Evolutionary conservation across 2,888 invertebrate species (phyloP).

Genomic region (Cerastis leucographa): DNA sequence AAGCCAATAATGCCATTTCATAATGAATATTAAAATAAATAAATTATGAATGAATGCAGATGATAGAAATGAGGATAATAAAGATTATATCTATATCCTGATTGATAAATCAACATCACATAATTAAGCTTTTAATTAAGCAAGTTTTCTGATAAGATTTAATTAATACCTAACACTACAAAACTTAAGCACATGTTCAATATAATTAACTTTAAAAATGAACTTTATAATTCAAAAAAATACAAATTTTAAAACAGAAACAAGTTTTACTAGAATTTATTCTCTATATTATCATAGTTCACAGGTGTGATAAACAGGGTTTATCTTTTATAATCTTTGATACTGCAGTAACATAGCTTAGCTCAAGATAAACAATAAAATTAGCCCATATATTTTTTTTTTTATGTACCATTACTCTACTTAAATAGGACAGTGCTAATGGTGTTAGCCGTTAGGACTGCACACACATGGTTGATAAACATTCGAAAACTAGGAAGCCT

Average conservation of each 20-base stretch:
- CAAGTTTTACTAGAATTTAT: not conserved
- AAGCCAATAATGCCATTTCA: not conserved
- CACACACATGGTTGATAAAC: not conserved
- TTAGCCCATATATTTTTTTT: not conserved
- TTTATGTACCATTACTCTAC: not conserved
- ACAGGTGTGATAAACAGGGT: constrained; percentile 28
- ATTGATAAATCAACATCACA: constrained; percentile 25
- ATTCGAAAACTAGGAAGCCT: not conserved
- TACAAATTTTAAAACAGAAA: not conserved
- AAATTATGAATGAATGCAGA: constrained; percentile 21
- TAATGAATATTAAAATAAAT: not conserved
- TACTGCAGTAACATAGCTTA: constrained; percentile 9
- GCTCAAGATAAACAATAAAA: not conserved
- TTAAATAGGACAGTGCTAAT: not conserved
- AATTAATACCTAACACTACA: not conserved
- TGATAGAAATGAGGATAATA: constrained; percentile 14
- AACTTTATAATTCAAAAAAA: not conserved
- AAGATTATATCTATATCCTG: constrained; percentile 9
- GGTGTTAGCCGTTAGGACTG: no score
- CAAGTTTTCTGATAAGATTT: constrained; percentile 20
- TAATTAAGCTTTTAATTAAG: constrained; percentile 3
- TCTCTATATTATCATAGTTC: constrained; percentile 15
- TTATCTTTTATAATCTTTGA: constrained; percentile 45
- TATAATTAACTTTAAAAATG: not conserved
- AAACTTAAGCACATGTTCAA: not conserved